Percentiles rank a stretch among this genome's conserved stretches.
Conservation (phyloP, 2,113 vertebrate species). For the Poeciliopsis turrubarensis region DNA sequence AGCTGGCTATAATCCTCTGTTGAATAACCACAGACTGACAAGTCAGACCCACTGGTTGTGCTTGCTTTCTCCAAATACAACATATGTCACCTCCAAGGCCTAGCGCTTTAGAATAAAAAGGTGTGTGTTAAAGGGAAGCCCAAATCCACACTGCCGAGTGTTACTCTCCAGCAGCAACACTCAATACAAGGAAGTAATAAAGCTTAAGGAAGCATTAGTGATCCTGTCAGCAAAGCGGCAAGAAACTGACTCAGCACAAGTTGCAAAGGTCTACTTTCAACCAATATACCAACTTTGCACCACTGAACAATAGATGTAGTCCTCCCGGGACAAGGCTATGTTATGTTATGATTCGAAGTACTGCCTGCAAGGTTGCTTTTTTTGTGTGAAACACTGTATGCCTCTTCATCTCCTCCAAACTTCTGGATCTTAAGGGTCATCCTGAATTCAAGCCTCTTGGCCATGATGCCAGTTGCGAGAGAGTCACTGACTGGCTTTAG, state of each 20-base stretch:
- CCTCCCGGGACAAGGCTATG: slow-evolving; percentile 12
- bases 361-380: neutral
- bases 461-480: slow-evolving; percentile 41
- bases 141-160: slow-evolving; percentile 29
- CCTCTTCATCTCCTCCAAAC: slow-evolving; percentile 26
- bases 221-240: slow-evolving; percentile 49
- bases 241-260: slow-evolving; percentile 51
- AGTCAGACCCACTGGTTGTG: slow-evolving; percentile 40
- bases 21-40: slow-evolving; percentile 68
- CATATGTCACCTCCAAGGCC: slow-evolving; percentile 33
- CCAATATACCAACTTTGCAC: slow-evolving; percentile 21
- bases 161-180: slow-evolving; percentile 40
- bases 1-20: slow-evolving; percentile 67
- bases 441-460: slow-evolving; percentile 55
- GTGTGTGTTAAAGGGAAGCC: slow-evolving; percentile 26
- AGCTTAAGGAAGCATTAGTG: slow-evolving; percentile 48
- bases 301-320: neutral
- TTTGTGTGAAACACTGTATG: slow-evolving; percentile 1
- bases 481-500: slow-evolving; percentile 50
- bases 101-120: slow-evolving; percentile 6
- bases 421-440: slow-evolving; percentile 51
- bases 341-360: neutral
- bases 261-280: slow-evolving; percentile 31
- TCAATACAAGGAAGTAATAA: slow-evolving; percentile 58
- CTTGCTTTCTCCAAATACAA: slow-evolving; percentile 20